Base-by-base conservation (phyloP, 2,113 vertebrate species). In the Okapia johnstoni region DNA sequence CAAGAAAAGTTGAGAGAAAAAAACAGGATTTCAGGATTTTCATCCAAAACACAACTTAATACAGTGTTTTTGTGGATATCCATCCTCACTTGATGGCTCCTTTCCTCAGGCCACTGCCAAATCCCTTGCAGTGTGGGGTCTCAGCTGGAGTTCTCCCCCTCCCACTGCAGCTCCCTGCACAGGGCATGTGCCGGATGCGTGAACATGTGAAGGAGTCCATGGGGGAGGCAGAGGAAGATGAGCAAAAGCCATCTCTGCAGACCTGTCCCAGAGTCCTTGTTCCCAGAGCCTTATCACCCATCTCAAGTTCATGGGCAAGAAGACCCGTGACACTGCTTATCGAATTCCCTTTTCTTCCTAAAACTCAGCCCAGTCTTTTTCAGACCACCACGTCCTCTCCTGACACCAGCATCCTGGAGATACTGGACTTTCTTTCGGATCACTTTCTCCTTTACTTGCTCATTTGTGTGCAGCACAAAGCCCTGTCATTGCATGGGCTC, bases 21-120 rank as follows among this genome's bases (percentile, higher is more conserved):
- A 46, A 58, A 23, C 63, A 89, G 26, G 33, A 77, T 54, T 92
- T 80, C 40, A 52, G 77, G 61, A 93, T 87, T 96, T 91, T 84
- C 70, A 89, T 95, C 88, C 95, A 73, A 97, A 97, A 63, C 12
- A 94, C 96, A 96, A 98, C 76, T 97, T 80, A 85, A 79, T 85
- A 48, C 84, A 55, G 25, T 40, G 50, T 94, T 96, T 96, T 88
- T 50, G 8, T 57, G 19, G 77, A 28, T 50, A 90, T 88, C 76
- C 85, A 96, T 95, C 86, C 83, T 96, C 76, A 61, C 52, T 61
- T 28, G 28, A 85, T 55, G 90, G 55, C 52, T 94, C 46, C 85
- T 61, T 36, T 70, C n/a, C 92, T 85, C 66, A 89, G 91, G 43
- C 30, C 43, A 87, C 66, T 94, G 91, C 94, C 97, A 98, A 91